Base-by-base conservation (phyloP, 2,797 vertebrate species). In the Oryzias dopingdopingensis region DNA sequence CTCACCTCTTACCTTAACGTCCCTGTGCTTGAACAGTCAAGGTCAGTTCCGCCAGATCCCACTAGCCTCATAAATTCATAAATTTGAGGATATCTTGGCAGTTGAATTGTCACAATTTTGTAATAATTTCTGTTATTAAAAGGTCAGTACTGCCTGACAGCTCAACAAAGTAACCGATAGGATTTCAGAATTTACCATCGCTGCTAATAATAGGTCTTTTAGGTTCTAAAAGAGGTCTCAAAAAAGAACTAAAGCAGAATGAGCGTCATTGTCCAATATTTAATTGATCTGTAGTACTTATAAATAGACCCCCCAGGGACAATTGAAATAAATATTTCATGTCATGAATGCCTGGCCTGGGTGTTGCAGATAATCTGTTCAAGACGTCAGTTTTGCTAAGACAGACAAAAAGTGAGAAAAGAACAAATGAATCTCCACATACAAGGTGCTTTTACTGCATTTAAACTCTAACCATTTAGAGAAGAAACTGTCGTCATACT, bases 21-120 rank as follows among this genome's bases (percentile, higher is more conserved):
- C 32, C 32, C 32, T 10, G 10, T 0, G 32, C 10, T 37, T 3
- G 10, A 10, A 37, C 32, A 26, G 15, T 56, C 15, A 8, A 43
- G 45, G 47, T 63, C 45, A 62, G 58, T 60, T 49, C 47, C 16
- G 62, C 42, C 42, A 44, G 46, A 52, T 60, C 52, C 77, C 52
- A 53, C 29, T 14, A 16, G 22, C 18, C 40, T 43, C 1, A 18
- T 18, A 22, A 18, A 18, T 5, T 32, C 22, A 59, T 49, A 49
- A 48, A 50, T 56, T 4, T 26, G 23, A 53, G 46, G 18, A 56
- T 23, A 52, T 22, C 14, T 40, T 53, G 40, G 45, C 20, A 44
- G 43, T 13, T 6, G 40, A n/a, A 20, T 51, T 60, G 40, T 40
- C 16, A 6, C 42, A 44, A 14, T 15, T 26, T 4, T 5, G 12